Evolutionary conservation across 2,797 vertebrate species (phyloP).

Genomic region (Delichon dasypus): DNA sequence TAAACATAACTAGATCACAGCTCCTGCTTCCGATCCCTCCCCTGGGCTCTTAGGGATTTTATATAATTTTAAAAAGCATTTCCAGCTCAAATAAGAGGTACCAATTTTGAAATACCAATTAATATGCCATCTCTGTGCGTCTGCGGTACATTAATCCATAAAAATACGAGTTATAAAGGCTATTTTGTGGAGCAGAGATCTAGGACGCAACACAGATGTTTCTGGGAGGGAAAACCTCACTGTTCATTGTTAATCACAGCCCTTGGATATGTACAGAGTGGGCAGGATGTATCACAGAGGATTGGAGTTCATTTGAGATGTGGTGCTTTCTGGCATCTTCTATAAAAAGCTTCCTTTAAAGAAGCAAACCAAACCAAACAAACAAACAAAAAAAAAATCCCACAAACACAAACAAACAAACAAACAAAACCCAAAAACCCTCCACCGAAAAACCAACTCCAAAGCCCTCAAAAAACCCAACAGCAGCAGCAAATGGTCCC

Average conservation of each 20-base stretch:
- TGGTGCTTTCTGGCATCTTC: neutral
- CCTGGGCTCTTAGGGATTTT: neutral
- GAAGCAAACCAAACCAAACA: neutral
- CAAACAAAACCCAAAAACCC: neutral
- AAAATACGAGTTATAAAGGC: neutral
- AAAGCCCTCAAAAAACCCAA: neutral
- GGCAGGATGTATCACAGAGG: neutral
- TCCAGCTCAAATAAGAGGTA: neutral
- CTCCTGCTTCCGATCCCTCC: neutral
- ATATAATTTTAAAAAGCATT: neutral
- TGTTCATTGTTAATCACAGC: neutral
- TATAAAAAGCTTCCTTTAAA: neutral
- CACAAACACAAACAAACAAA: no score
- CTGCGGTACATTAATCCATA: neutral
- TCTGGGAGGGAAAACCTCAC: neutral
- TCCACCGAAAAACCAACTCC: neutral
- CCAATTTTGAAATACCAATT: neutral
- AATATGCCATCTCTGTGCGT: neutral
- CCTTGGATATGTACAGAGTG: neutral
- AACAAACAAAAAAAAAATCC: neutral
- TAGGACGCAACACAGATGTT: slow-evolving; percentile 29
- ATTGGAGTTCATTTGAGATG: neutral
- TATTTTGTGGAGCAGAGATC: neutral
- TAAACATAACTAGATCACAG: neutral
- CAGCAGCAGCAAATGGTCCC: neutral